Conservation (phyloP, 2,888 invertebrate genomes). For the Cerceris rybyensis region DNA sequence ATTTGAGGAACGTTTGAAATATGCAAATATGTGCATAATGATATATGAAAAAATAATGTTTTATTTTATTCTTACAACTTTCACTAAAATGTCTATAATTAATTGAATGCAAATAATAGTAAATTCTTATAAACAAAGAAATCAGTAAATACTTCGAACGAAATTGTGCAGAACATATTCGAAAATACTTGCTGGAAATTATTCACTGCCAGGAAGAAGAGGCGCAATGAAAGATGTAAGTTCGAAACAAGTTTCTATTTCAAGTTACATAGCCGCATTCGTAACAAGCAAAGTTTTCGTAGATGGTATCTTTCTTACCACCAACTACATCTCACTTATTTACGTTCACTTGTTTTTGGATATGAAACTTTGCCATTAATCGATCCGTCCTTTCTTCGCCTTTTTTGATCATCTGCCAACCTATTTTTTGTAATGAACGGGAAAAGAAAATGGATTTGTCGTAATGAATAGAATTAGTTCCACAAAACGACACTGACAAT, state of each 20-base stretch:
- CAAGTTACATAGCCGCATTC: constrained; percentile 3
- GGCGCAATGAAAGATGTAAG: neutral
- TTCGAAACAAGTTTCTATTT: neutral
- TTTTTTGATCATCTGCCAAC: constrained; percentile 1
- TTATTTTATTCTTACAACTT: too few relatives aligned
- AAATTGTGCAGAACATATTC: neutral
- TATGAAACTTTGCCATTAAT: constrained; percentile 16
- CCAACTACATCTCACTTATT: neutral
- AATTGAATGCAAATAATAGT: too few relatives aligned
- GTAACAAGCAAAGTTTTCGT: constrained; percentile 16
- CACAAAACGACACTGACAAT: too few relatives aligned
- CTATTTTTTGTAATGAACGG: neutral
- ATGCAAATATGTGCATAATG: too few relatives aligned
- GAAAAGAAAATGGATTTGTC: too few relatives aligned
- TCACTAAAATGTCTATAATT: too few relatives aligned
- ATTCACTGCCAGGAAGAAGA: neutral
- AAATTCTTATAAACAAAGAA: too few relatives aligned
- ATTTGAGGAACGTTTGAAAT: too few relatives aligned
- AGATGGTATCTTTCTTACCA: neutral
- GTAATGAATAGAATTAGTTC: too few relatives aligned
- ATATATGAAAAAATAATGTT: too few relatives aligned
- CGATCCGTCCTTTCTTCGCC: constrained; percentile 2
- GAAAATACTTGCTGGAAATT: neutral
- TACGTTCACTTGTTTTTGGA: constrained; percentile 4
- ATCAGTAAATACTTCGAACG: neutral